Percentiles rank a stretch among this genome's conserved stretches.
Evolutionary conservation across 2,113 vertebrate genomes (phyloP).

Genomic region (Poeciliopsis prolifica): DNA sequence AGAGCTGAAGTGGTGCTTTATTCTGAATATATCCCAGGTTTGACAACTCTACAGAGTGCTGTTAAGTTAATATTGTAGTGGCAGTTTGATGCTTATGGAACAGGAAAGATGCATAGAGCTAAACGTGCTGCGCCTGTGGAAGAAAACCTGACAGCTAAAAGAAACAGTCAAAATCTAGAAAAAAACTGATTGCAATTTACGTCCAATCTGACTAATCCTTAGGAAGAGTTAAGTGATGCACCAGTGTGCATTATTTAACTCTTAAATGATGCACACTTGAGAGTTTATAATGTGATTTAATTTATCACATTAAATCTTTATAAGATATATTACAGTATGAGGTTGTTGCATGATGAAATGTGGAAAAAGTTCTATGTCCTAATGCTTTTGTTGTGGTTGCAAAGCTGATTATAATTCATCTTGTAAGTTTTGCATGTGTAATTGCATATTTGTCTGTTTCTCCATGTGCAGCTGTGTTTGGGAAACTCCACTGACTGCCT

Average conservation of each 20-base stretch:
- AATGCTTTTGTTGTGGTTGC: not conserved
- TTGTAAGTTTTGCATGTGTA: not conserved
- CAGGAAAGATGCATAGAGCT: not conserved
- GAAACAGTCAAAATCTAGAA: not conserved
- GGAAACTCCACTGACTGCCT: constrained; percentile 79
- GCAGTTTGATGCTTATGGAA: not conserved
- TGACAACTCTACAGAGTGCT: not conserved
- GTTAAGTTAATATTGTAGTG: not conserved
- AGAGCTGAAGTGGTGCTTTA: not conserved
- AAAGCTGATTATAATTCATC: not conserved
- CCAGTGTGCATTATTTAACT: too few relatives aligned
- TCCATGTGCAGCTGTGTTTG: constrained; percentile 82
- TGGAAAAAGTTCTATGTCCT: not conserved
- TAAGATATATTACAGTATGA: too few relatives aligned
- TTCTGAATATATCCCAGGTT: not conserved
- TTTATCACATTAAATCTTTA: too few relatives aligned
- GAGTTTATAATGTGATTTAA: not conserved
- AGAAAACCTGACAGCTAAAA: not conserved
- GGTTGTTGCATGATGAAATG: too few relatives aligned
- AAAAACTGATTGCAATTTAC: not conserved
- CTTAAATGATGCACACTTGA: too few relatives aligned
- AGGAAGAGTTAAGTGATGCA: too few relatives aligned
- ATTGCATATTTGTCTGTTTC: constrained; percentile 36
- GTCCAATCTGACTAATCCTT: not conserved
- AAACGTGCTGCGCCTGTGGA: not conserved